phyloP scores from a whole-genome alignment of 2,113 vertebrate species.

The Myotis davidii region DNA sequence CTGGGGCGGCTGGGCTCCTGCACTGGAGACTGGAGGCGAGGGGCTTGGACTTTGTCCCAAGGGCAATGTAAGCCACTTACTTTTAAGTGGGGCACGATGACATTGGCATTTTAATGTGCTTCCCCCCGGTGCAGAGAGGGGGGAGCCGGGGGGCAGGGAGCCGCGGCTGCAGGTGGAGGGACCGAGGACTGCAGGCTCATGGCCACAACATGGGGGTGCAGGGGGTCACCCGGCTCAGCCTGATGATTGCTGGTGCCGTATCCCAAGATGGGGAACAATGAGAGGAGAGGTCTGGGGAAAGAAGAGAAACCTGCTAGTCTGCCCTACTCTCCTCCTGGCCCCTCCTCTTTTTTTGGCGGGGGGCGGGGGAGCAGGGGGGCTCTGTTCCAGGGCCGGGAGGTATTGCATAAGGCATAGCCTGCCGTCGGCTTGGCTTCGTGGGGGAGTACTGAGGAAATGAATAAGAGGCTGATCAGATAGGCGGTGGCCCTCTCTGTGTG shows the following conservation, averaged over 20 bases:
- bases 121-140: not conserved
- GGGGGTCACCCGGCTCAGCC: not conserved
- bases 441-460: rapidly evolving
- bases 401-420: not conserved
- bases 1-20: no score
- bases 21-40: rapidly evolving
- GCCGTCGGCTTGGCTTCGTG: rapidly evolving
- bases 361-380: no score
- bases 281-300: not conserved
- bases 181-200: rapidly evolving
- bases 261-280: not conserved
- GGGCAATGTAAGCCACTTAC: not conserved
- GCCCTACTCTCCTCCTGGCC: no score
- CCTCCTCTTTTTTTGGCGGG: not conserved
- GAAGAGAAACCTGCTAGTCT: not conserved
- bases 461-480: rapidly evolving
- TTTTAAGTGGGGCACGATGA: not conserved
- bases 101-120: not conserved
- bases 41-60: not conserved
- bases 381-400: not conserved
- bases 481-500: not conserved
- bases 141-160: not conserved
- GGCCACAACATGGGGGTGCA: rapidly evolving
- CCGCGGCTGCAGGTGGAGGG: not conserved
- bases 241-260: rapidly evolving